A percentile compares a stretch with the other conserved stretches of the same genome.
Conservation (phyloP, 2,797 vertebrate genomes). For the Capromys pilorides region DNA sequence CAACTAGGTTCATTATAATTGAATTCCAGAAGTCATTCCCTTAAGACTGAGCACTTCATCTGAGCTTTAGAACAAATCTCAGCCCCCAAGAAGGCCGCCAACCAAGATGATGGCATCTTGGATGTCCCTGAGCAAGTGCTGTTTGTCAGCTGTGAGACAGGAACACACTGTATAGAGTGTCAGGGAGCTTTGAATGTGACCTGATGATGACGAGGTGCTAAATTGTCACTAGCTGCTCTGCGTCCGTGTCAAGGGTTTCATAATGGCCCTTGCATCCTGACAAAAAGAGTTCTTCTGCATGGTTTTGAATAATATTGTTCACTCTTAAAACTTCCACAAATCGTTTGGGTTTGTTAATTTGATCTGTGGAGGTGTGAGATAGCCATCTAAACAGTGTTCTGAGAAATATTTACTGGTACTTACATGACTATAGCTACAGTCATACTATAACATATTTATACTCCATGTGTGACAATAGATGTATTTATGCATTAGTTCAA, state of each 20-base stretch:
- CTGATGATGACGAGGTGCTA: not conserved
- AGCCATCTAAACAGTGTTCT: not conserved
- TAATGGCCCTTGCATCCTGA: not conserved
- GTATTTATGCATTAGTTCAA: not conserved
- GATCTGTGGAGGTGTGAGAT: not conserved
- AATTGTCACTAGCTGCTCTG: not conserved
- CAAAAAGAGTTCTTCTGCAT: not conserved
- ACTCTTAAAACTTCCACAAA: not conserved
- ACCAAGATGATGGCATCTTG: not conserved
- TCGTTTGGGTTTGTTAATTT: not conserved
- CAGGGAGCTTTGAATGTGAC: not conserved
- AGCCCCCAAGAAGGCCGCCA: not conserved
- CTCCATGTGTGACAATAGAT: constrained; percentile 11
- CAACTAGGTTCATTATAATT: not conserved
- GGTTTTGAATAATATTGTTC: not conserved
- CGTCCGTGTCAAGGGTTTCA: not conserved
- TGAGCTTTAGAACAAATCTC: not conserved
- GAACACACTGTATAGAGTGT: not conserved
- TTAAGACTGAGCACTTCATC: not conserved
- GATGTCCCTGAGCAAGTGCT: not conserved
- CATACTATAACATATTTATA: not conserved
- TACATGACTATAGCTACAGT: not conserved
- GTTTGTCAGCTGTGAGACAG: not conserved
- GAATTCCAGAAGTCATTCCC: not conserved
- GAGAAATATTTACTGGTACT: not conserved